A percentile compares a stretch with the other conserved stretches of the same genome.
phyloP scores from a whole-genome alignment of 2,888 invertebrate genomes.

The Ochropleura leucogaster region DNA sequence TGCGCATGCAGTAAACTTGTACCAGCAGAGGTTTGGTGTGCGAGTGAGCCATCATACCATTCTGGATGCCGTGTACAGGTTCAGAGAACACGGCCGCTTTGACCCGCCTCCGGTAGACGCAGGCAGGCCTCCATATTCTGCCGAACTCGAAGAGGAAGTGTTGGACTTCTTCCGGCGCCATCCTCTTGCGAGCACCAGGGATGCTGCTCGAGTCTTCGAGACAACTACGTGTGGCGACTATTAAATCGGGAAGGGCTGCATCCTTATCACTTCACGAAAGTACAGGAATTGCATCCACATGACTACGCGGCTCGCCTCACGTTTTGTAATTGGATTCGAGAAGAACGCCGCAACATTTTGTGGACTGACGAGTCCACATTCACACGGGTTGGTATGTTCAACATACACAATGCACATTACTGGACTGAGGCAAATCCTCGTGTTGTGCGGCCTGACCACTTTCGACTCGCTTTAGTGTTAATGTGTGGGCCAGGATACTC shows the following conservation, averaged over 20 bases:
- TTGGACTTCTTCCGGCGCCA: background rate
- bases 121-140: slow-evolving; percentile 1
- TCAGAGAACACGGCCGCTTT: background rate
- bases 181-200: slow-evolving; percentile 1
- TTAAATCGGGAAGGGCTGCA: slow-evolving; percentile 1
- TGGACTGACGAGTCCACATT: slow-evolving; percentile 36
- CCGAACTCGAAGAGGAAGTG: slow-evolving; percentile 1
- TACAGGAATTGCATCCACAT: slow-evolving; percentile 7
- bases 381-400: slow-evolving; percentile 30
- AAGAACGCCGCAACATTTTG: slow-evolving; percentile 24
- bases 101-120: background rate
- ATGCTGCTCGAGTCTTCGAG: background rate
- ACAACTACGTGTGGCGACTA: background rate
- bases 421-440: slow-evolving; percentile 31
- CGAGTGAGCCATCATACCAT: slow-evolving; percentile 28
- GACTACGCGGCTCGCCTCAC: slow-evolving; percentile 5
- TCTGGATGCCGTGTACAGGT: background rate
- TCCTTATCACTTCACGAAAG: background rate
- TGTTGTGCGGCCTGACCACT: slow-evolving; percentile 34
- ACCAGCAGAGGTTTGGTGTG: slow-evolving; percentile 23
- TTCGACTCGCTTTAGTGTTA: slow-evolving; percentile 20
- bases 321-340: slow-evolving; percentile 9
- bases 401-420: slow-evolving; percentile 35
- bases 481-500: too few species aligned
- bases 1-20: slow-evolving; percentile 10